phyloP scores from a whole-genome alignment of 2,113 vertebrate species.

The Circaetus cinerascens region DNA sequence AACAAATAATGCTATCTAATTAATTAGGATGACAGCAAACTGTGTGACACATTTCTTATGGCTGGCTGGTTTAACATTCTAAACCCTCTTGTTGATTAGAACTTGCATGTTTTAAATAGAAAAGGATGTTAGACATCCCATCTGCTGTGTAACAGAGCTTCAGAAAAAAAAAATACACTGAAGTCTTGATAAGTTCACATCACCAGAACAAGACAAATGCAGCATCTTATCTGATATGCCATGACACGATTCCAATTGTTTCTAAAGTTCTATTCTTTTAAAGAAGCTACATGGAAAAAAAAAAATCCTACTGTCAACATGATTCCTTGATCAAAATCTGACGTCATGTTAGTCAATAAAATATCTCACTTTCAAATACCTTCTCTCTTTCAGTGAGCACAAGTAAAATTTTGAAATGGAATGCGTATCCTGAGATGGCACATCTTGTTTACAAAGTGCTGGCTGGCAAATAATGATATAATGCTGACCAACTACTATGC shows the following conservation, averaged over 20 bases:
- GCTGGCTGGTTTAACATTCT: constrained; percentile 78
- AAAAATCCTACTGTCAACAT: not conserved
- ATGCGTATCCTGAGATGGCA: not conserved
- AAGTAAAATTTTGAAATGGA: not conserved
- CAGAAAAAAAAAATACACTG: constrained; percentile 18
- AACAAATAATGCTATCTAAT: constrained; percentile 81
- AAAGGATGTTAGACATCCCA: constrained; percentile 77
- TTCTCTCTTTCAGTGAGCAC: not conserved
- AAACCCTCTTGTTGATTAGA: constrained; percentile 78
- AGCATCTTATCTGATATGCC: constrained; percentile 40
- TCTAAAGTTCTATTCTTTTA: constrained; percentile 36
- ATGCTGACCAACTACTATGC: not conserved
- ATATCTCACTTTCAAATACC: not conserved
- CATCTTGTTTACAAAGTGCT: constrained; percentile 7
- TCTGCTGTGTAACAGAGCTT: constrained; percentile 71
- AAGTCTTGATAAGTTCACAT: constrained; percentile 67
- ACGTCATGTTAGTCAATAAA: not conserved
- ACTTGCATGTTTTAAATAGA: constrained; percentile 76
- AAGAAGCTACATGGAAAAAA: not conserved
- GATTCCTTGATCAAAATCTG: not conserved
- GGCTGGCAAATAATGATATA: not conserved
- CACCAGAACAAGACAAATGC: constrained; percentile 54
- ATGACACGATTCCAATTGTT: constrained; percentile 9
- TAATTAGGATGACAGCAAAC: constrained; percentile 81
- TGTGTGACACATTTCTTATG: constrained; percentile 78